phyloP scores from a whole-genome alignment of 1,140 invertebrate genomes.

The Heliconius melpomene region DNA sequence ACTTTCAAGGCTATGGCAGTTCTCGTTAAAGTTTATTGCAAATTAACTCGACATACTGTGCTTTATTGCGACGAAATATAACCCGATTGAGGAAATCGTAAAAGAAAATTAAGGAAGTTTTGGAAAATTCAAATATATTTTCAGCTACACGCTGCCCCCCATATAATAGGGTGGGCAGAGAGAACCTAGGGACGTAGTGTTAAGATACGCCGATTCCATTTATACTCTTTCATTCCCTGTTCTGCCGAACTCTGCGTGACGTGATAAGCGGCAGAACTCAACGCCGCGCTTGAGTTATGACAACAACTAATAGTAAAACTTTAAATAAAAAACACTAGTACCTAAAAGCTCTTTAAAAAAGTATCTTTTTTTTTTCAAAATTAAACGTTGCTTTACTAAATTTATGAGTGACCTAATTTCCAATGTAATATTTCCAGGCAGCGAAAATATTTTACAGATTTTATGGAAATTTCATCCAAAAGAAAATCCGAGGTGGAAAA shows the following conservation, averaged over 20 bases:
- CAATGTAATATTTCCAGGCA: not conserved
- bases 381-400: not conserved
- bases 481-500: not conserved
- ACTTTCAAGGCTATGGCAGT: not conserved
- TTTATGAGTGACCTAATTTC: not conserved
- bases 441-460: not conserved
- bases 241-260: too few relatives aligned
- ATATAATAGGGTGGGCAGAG: too few relatives aligned
- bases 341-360: not conserved
- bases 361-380: not conserved
- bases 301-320: not conserved
- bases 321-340: not conserved
- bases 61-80: not conserved
- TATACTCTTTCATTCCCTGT: too few relatives aligned
- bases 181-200: too few relatives aligned
- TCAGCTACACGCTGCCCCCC: not conserved
- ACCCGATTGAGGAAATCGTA: not conserved
- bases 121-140: not conserved
- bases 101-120: not conserved
- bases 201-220: too few relatives aligned
- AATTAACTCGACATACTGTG: not conserved
- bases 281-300: too few relatives aligned
- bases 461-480: not conserved
- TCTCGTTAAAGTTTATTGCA: conserved; percentile 12
- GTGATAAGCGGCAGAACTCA: too few relatives aligned